Evolutionary conservation across 30 jellyfish, hydroid and myxozoan species (phyloP).

Genomic region (Catostylus mosaicus): DNA sequence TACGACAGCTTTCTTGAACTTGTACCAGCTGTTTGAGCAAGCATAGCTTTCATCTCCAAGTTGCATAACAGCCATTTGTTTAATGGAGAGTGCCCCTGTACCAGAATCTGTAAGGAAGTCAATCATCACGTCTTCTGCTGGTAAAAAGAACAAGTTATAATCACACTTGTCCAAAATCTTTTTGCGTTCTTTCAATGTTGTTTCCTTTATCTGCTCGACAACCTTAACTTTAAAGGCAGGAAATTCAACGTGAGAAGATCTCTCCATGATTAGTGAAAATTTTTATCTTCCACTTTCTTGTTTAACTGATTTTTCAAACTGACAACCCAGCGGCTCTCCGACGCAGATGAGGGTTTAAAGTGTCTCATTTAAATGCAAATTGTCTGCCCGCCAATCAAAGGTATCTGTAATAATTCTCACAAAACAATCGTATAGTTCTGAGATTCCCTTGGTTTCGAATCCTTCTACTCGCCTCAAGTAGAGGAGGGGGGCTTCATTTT

Average conservation of each 20-base stretch:
- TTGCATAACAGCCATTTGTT: constrained; percentile 71
- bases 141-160: constrained; percentile 53
- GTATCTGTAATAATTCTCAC: no score
- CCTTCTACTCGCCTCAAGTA: no score
- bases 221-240: constrained; percentile 72
- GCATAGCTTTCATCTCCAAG: constrained; percentile 82
- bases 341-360: no score
- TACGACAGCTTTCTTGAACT: constrained; percentile 57
- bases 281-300: no score
- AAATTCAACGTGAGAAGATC: not conserved
- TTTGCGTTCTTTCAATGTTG: constrained; percentile 43
- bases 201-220: constrained; percentile 41
- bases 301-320: no score
- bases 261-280: no score
- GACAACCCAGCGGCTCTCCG: no score
- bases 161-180: constrained; percentile 23
- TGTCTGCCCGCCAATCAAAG: no score
- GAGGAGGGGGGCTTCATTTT: no score
- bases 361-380: no score
- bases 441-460: no score
- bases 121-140: constrained; percentile 71
- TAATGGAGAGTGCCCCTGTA: constrained; percentile 71
- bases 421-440: no score
- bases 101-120: constrained; percentile 83
- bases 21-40: constrained; percentile 67